phyloP scores from a whole-genome alignment of 2,888 invertebrate genomes.

The Ophion ventricosus region DNA sequence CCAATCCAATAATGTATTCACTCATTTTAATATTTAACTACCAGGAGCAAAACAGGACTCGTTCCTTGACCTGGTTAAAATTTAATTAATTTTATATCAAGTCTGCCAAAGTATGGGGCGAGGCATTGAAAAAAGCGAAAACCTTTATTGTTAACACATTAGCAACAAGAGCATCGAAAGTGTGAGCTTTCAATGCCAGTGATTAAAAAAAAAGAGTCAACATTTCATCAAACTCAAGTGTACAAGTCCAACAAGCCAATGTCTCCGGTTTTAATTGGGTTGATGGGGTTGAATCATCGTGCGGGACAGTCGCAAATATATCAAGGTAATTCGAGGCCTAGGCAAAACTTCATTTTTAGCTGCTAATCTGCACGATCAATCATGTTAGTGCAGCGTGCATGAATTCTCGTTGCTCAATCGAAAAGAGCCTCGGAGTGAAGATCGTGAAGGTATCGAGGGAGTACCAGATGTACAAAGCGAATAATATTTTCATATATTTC shows the following conservation, averaged over 20 bases:
- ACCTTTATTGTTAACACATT: no score
- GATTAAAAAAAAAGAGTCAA: no score
- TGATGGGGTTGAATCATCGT: constrained; percentile 40
- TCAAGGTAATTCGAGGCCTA: constrained; percentile 51
- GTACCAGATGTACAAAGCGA: constrained; percentile 48
- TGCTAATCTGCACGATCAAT: constrained; percentile 41
- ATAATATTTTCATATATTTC: constrained; percentile 61
- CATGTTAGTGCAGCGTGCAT: constrained; percentile 36
- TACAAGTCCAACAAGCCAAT: constrained; percentile 27
- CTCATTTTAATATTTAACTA: no score
- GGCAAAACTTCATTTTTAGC: constrained; percentile 36
- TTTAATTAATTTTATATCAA: no score
- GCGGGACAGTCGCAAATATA: constrained; percentile 31
- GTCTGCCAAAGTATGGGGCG: no score
- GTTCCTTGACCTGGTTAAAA: no score
- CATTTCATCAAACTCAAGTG: no score
- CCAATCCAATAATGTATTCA: no score
- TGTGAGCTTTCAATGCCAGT: no score
- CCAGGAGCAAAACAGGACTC: no score
- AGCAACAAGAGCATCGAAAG: no score
- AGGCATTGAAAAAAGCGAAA: no score
- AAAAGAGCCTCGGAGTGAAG: constrained; percentile 10
- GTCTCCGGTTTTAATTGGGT: constrained; percentile 31
- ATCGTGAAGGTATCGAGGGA: background rate
- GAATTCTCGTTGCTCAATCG: constrained; percentile 52